Evolutionary conservation across 2,888 invertebrate genomes (phyloP).

Genomic region (Pegoplata infirma): DNA sequence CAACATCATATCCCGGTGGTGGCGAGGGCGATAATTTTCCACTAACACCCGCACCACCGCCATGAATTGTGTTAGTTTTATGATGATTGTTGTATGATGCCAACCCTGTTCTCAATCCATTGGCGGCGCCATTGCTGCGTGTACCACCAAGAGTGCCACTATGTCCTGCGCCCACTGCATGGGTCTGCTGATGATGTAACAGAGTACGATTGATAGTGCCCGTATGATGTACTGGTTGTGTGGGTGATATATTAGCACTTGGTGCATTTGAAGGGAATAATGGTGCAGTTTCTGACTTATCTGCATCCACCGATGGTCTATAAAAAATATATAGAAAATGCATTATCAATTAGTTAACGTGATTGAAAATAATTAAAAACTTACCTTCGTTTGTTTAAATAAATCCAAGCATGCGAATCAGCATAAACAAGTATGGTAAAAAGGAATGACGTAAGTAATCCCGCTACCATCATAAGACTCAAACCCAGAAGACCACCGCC

Average conservation of each 20-base stretch:
- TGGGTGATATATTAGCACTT: slow-evolving; percentile 76
- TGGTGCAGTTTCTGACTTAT: slow-evolving; percentile 78
- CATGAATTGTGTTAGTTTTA: slow-evolving; percentile 73
- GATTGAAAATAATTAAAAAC: slow-evolving; percentile 20
- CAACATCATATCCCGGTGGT: slow-evolving; percentile 78
- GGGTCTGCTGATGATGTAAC: slow-evolving; percentile 76
- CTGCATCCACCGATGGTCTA: slow-evolving; percentile 74
- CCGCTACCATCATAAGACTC: slow-evolving; percentile 92
- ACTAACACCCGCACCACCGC: slow-evolving; percentile 68
- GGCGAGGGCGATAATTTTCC: slow-evolving; percentile 77
- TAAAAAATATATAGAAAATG: too few relatives aligned
- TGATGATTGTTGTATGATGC: slow-evolving; percentile 73
- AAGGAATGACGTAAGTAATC: slow-evolving; percentile 90
- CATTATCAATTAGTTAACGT: too few relatives aligned
- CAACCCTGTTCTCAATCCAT: slow-evolving; percentile 66
- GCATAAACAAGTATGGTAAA: slow-evolving; percentile 95
- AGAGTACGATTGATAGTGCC: slow-evolving; percentile 78
- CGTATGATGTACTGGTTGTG: slow-evolving; percentile 72
- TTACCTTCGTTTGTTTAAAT: slow-evolving; percentile 91
- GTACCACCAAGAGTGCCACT: slow-evolving; percentile 67
- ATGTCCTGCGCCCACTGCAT: slow-evolving; percentile 63
- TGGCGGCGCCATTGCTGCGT: slow-evolving; percentile 62
- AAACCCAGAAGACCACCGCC: slow-evolving; percentile 89
- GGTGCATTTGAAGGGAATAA: slow-evolving; percentile 77
- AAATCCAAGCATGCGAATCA: slow-evolving; percentile 98